Conservation (phyloP, 2,888 invertebrate species). For the Dasysyrphus tricinctus region DNA sequence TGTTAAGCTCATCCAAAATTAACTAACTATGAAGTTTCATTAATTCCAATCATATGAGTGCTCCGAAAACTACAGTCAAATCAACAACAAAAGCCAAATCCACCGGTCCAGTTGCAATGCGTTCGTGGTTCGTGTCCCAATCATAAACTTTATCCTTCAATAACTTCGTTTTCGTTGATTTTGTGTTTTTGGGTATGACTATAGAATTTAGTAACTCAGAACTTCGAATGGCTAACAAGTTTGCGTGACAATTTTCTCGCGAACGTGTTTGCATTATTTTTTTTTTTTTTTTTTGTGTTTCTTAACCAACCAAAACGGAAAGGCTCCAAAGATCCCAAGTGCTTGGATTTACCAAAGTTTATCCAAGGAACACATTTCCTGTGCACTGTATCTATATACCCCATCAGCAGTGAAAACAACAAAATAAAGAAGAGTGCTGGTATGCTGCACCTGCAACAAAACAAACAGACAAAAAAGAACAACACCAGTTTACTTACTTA, state of each 20-base stretch:
- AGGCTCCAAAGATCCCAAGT: background rate
- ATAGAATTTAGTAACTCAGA: background rate
- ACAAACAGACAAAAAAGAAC: background rate
- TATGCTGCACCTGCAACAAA: slow-evolving; percentile 18
- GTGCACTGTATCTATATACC: background rate
- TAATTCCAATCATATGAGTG: too few relatives aligned
- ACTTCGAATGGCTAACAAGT: slow-evolving; percentile 20
- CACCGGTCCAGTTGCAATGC: background rate
- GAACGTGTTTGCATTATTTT: slow-evolving; percentile 33
- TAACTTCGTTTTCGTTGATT: slow-evolving; percentile 1
- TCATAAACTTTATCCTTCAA: background rate
- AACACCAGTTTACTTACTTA: too few relatives aligned
- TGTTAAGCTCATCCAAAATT: too few relatives aligned
- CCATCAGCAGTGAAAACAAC: background rate
- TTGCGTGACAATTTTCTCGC: slow-evolving; percentile 40
- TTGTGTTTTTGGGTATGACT: background rate
- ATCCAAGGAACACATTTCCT: slow-evolving; percentile 26
- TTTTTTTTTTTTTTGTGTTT: background rate
- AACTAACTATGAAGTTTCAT: too few relatives aligned
- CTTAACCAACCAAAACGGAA: background rate
- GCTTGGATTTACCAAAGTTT: slow-evolving; percentile 24
- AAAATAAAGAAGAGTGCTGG: background rate
- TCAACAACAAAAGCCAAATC: background rate
- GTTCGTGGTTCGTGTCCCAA: background rate
- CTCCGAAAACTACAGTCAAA: background rate